These are phyloP conservation scores for Hypselothyrea guttata DNA, from an alignment of 2,888 invertebrate genomes.

Conservation along the genomic window DNA sequence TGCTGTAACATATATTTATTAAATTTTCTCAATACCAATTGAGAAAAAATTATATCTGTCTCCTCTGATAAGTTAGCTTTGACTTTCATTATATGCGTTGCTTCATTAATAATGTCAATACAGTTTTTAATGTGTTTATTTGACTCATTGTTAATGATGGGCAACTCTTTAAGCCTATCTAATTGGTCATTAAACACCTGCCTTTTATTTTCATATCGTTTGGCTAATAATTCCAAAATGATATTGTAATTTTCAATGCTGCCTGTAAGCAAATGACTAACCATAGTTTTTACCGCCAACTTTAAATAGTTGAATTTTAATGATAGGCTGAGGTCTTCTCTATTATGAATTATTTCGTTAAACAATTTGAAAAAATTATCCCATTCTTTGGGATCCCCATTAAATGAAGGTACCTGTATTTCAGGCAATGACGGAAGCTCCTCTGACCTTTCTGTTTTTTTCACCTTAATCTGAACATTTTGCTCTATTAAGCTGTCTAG, in stretches of 20 bases:
- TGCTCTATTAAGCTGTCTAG: too few species aligned
- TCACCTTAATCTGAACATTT: too few species aligned
- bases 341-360: neutral
- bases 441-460: too few species aligned
- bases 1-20: neutral
- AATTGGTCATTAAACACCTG: neutral
- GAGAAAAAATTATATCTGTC: constrained; percentile 1
- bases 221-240: constrained; percentile 1
- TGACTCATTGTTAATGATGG: neutral
- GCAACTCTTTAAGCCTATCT: neutral
- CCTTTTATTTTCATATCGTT: constrained; percentile 5
- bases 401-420: neutral
- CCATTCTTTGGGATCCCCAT: constrained; percentile 2
- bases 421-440: too few species aligned
- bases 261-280: neutral
- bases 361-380: constrained; percentile 6
- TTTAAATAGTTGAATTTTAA: constrained; percentile 11
- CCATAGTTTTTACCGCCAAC: constrained; percentile 1
- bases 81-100: neutral
- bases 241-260: neutral
- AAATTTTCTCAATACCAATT: constrained; percentile 2
- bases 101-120: constrained; percentile 5
- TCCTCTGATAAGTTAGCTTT: neutral
- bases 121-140: neutral
- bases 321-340: constrained; percentile 8